These are phyloP conservation scores for Psettodes erumei DNA, from an alignment of 2,113 vertebrate species.

Conservation along the genomic window DNA sequence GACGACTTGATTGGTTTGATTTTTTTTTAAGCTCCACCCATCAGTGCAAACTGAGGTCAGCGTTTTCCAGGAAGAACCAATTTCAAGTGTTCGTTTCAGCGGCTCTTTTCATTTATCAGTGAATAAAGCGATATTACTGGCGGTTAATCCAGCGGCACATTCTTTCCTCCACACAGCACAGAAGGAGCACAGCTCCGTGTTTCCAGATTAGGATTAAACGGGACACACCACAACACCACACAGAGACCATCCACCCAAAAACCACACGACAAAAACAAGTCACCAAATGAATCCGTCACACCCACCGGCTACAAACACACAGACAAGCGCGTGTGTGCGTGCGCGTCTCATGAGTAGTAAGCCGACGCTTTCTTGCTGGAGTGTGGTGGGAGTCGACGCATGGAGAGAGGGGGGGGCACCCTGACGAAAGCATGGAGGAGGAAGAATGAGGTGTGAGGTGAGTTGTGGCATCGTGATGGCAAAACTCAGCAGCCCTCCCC, in stretches of 20 bases:
- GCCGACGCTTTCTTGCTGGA: conserved; percentile 75
- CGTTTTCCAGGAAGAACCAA: not conserved
- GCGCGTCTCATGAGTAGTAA: conserved; percentile 76
- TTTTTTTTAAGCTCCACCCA: too few species aligned
- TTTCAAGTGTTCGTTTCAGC: not conserved
- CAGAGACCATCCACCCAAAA: conserved; percentile 21
- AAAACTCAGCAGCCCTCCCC: conserved; percentile 11
- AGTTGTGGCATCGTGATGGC: conserved; percentile 45
- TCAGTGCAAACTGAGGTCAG: not conserved
- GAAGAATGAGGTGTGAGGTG: conserved; percentile 71
- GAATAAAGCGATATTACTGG: too few species aligned
- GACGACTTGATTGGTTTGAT: too few species aligned
- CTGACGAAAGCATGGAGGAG: conserved; percentile 76
- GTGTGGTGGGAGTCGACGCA: conserved; percentile 65
- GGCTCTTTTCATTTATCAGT: not conserved
- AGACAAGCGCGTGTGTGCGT: conserved; percentile 23
- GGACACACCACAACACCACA: conserved; percentile 40
- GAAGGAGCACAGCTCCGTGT: not conserved
- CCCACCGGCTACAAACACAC: conserved; percentile 75
- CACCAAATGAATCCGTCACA: conserved; percentile 51
- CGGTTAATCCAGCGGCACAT: conserved; percentile 3
- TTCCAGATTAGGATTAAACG: not conserved
- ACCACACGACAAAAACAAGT: conserved; percentile 41
- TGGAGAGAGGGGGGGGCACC: conserved; percentile 76
- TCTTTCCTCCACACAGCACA: conserved; percentile 16